Conservation (phyloP, 64 coral and sea anemone species). For the Acropora tenuis region DNA sequence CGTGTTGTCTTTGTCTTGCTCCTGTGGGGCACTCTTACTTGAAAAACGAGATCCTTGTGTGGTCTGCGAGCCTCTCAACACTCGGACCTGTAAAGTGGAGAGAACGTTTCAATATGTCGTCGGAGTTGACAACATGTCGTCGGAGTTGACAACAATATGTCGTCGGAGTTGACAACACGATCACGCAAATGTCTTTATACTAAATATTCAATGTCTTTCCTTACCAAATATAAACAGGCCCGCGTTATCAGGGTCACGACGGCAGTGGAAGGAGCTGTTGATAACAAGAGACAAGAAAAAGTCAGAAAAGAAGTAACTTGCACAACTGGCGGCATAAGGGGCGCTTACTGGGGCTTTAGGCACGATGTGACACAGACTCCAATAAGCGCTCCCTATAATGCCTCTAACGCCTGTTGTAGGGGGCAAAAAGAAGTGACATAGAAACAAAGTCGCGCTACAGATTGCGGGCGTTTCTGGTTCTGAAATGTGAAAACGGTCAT, state of each 20-base stretch:
- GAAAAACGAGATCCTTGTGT: not conserved
- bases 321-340: not conserved
- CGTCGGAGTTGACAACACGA: not conserved
- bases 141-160: too few species aligned
- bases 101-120: too few species aligned
- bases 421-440: too few species aligned
- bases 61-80: constrained; percentile 14
- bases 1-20: not conserved
- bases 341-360: too few species aligned
- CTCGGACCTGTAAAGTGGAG: not conserved
- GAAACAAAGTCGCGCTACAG: too few species aligned
- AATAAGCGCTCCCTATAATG: too few species aligned
- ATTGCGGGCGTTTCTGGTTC: too few species aligned
- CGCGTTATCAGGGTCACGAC: constrained; percentile 70
- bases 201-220: not conserved
- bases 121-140: too few species aligned
- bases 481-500: not conserved
- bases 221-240: constrained; percentile 93
- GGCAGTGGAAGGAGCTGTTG: constrained; percentile 72
- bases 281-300: not conserved
- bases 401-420: too few species aligned
- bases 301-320: not conserved
- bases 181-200: not conserved
- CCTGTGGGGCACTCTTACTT: not conserved
- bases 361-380: too few species aligned